Evolutionary conservation across 2,113 vertebrate genomes (phyloP).

Genomic region (Alectura lathami): DNA sequence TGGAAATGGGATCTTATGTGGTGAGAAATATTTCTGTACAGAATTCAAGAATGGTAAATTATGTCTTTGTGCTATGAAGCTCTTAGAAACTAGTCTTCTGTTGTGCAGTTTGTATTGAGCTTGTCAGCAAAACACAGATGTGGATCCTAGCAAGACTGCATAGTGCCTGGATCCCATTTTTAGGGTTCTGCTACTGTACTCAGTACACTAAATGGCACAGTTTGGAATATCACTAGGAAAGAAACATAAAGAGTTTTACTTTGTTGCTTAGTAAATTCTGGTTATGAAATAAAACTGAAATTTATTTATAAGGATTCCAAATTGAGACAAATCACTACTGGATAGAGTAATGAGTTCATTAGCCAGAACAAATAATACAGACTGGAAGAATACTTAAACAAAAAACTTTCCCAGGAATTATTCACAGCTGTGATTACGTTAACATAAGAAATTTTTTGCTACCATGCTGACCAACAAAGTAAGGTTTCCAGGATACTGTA

Average conservation of each 20-base stretch:
- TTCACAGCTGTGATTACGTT: neutral
- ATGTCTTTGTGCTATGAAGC: neutral
- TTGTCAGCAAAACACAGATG: neutral
- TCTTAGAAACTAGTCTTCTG: neutral
- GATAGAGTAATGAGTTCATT: neutral
- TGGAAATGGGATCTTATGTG: neutral
- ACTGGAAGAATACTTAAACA: neutral
- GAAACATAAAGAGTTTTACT: neutral
- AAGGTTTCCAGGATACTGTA: neutral
- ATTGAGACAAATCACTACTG: neutral
- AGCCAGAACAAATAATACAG: neutral
- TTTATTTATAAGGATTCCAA: neutral
- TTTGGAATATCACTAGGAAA: neutral
- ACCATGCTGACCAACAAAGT: neutral
- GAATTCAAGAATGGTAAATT: neutral
- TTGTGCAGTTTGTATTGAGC: neutral
- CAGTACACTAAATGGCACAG: neutral
- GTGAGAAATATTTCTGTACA: neutral
- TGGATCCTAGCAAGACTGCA: neutral
- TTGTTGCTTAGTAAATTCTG: neutral
- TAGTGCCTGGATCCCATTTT: neutral
- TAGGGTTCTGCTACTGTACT: neutral
- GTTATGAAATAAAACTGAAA: neutral
- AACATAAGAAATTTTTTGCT: neutral
- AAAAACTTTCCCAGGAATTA: neutral